phyloP scores from a whole-genome alignment of 2,888 invertebrate genomes.

The Lasioglossum figueresi region DNA sequence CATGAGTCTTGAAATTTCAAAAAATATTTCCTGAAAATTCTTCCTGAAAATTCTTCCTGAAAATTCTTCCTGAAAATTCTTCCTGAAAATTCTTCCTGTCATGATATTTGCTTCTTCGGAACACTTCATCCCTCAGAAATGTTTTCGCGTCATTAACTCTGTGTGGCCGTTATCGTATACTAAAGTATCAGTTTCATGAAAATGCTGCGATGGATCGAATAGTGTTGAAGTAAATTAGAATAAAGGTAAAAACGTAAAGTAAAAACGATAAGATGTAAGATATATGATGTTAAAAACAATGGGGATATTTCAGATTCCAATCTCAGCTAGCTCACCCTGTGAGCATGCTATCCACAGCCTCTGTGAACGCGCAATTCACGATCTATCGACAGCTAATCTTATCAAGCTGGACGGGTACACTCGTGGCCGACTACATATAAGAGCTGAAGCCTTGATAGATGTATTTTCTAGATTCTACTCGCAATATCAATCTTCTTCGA shows the following conservation, averaged over 20 bases:
- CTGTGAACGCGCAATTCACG: constrained; percentile 35
- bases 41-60: no score
- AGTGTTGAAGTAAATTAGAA: not conserved
- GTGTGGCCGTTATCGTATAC: not conserved
- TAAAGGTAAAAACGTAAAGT: not conserved
- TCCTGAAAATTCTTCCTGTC: not conserved
- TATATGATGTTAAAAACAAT: not conserved
- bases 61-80: no score
- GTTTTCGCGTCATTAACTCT: not conserved
- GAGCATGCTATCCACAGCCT: constrained; percentile 4
- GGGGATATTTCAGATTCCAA: not conserved
- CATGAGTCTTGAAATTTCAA: no score
- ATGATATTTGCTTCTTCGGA: not conserved
- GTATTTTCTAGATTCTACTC: constrained; percentile 21
- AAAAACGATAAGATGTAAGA: not conserved
- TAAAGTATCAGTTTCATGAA: not conserved
- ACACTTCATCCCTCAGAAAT: not conserved
- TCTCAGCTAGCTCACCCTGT: not conserved
- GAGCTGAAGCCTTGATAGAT: constrained; percentile 36
- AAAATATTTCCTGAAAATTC: not conserved
- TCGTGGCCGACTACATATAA: constrained; percentile 33
- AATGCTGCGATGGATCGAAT: not conserved
- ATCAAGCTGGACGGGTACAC: constrained; percentile 36
- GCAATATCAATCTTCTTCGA: constrained; percentile 43
- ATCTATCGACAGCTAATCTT: constrained; percentile 51